These are phyloP conservation scores for Mechanitis mazaeus DNA, from an alignment of 2,888 invertebrate genomes.

Conservation along the genomic window DNA sequence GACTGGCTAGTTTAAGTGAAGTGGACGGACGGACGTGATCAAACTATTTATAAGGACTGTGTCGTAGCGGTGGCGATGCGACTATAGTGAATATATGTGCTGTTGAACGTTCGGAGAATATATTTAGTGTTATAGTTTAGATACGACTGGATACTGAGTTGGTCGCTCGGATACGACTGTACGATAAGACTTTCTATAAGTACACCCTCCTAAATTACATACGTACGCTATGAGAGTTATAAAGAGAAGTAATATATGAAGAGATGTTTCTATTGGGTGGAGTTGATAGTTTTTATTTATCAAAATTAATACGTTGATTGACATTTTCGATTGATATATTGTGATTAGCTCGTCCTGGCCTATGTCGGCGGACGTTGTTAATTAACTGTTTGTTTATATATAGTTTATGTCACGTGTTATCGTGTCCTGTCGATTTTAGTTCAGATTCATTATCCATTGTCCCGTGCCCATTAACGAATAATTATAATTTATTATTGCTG, in stretches of 20 bases:
- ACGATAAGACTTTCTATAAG: slow-evolving; percentile 62
- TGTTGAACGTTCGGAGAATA: slow-evolving; percentile 75
- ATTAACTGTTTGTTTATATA: slow-evolving; percentile 53
- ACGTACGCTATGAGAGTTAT: slow-evolving; percentile 68
- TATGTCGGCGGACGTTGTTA: slow-evolving; percentile 35
- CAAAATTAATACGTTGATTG: slow-evolving; percentile 64
- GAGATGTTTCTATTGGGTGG: slow-evolving; percentile 71
- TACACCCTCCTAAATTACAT: slow-evolving; percentile 65
- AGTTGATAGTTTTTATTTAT: slow-evolving; percentile 70
- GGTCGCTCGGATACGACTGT: slow-evolving; percentile 30
- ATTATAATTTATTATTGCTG: slow-evolving; percentile 71
- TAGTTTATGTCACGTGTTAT: slow-evolving; percentile 66
- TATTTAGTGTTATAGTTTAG: slow-evolving; percentile 68
- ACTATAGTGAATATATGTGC: slow-evolving; percentile 75
- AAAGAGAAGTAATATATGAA: slow-evolving; percentile 69
- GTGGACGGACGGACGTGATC: slow-evolving; percentile 64
- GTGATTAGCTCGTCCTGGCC: slow-evolving; percentile 36
- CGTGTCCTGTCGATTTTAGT: slow-evolving; percentile 61
- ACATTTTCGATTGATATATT: slow-evolving; percentile 50
- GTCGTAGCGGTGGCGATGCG: slow-evolving; percentile 50
- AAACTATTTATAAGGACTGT: slow-evolving; percentile 46
- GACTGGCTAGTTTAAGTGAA: slow-evolving; percentile 75
- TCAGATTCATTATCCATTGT: slow-evolving; percentile 60
- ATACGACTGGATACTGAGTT: slow-evolving; percentile 52
- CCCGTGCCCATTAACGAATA: slow-evolving; percentile 56